These are phyloP conservation scores for Caenorhabditis brenneri DNA, from an alignment of 1,140 invertebrate species.

Conservation along the genomic window DNA sequence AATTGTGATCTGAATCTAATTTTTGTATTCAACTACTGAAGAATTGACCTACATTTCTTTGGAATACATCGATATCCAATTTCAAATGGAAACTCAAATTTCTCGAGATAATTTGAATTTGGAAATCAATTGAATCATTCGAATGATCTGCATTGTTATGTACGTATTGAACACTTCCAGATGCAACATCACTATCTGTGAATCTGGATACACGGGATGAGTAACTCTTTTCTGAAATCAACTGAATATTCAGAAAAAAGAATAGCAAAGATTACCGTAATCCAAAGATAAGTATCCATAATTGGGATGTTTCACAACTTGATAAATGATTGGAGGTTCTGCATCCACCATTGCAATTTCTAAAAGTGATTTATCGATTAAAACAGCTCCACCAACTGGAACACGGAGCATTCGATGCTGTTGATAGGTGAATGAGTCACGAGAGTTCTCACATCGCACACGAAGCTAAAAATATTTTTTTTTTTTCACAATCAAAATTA, in stretches of 20 bases:
- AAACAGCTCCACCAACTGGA: conserved; percentile 42
- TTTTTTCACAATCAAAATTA: background rate
- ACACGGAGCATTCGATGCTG: conserved; percentile 39
- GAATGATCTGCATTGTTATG: conserved; percentile 44
- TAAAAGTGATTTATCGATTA: conserved; percentile 41
- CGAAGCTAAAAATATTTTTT: background rate
- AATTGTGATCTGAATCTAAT: background rate
- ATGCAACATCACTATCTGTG: conserved; percentile 53
- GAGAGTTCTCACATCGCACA: conserved; percentile 11
- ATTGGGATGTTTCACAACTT: conserved; percentile 43
- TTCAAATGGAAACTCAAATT: conserved; percentile 14
- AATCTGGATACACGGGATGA: conserved; percentile 44
- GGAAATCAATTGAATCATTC: conserved; percentile 29
- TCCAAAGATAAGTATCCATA: conserved; percentile 55
- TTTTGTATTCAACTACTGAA: background rate
- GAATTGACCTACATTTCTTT: background rate
- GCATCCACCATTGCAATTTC: conserved; percentile 20
- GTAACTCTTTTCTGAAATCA: conserved; percentile 39
- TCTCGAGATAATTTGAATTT: conserved; percentile 15
- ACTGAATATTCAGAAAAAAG: background rate
- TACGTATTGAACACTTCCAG: conserved; percentile 58
- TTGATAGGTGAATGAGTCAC: background rate
- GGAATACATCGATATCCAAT: conserved; percentile 17
- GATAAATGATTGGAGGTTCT: conserved; percentile 29
- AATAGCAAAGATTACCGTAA: background rate